Conservation (phyloP, 2,888 invertebrate genomes). For the Ellobium chinense region DNA sequence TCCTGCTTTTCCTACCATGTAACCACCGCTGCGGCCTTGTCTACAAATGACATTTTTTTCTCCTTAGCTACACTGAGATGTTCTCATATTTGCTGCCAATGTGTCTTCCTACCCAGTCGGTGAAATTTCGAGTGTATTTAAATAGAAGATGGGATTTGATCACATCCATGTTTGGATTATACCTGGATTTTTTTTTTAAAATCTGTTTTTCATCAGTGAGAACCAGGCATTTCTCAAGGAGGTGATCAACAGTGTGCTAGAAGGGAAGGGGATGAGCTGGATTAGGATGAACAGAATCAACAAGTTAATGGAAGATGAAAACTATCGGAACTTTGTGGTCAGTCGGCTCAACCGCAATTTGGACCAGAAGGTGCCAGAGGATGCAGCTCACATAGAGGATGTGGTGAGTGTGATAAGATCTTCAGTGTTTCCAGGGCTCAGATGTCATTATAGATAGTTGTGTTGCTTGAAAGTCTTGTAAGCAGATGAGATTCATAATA, state of each 20-base stretch:
- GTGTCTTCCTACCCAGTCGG: no score
- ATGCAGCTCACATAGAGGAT: constrained; percentile 93
- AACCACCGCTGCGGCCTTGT: no score
- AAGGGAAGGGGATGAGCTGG: constrained; percentile 98
- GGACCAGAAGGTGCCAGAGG: constrained; percentile 91
- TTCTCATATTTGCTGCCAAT: no score
- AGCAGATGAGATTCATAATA: no score
- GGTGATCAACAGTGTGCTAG: constrained; percentile 89
- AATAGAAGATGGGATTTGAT: no score
- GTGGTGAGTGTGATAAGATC: constrained; percentile 91
- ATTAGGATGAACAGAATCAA: constrained; percentile 93
- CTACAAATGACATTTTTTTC: no score
- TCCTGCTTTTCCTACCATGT: no score
- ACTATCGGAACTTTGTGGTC: constrained; percentile 96
- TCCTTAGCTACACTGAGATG: no score
- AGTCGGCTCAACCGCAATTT: constrained; percentile 96
- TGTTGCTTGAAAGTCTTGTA: no score
- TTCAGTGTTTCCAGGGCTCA: no score
- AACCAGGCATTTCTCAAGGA: constrained; percentile 97
- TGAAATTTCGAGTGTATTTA: no score
- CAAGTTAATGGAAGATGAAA: constrained; percentile 99
- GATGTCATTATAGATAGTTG: no score
- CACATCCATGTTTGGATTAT: background rate
- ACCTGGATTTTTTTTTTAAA: background rate
- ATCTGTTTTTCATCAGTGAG: constrained; percentile 81